Percentiles rank a stretch among this genome's conserved stretches.
These are phyloP conservation scores for Dromiciops gliroides DNA, from an alignment of 2,113 vertebrate species.

Conservation along the genomic window DNA sequence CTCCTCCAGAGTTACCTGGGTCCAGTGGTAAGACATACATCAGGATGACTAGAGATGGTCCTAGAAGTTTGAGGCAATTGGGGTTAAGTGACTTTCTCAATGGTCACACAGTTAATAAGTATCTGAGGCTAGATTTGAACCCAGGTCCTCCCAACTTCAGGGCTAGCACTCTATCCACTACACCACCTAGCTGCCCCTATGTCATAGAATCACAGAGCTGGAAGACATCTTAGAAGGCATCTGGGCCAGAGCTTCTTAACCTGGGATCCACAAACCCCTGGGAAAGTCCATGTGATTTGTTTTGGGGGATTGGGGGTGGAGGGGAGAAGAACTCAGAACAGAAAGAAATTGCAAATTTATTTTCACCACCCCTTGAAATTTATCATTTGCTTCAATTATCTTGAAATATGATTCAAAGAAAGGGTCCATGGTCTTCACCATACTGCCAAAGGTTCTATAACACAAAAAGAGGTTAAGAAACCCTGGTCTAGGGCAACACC, in stretches of 20 bases:
- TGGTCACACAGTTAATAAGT: too few relatives aligned
- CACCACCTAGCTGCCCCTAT: too few relatives aligned
- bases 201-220: background rate
- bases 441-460: background rate
- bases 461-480: background rate
- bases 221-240: background rate
- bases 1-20: too few relatives aligned
- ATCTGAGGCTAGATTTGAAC: too few relatives aligned
- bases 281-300: background rate
- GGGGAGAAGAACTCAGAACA: background rate
- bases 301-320: background rate
- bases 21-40: too few relatives aligned
- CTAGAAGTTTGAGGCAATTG: too few relatives aligned
- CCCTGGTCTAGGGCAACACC: background rate
- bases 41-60: too few relatives aligned
- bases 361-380: background rate
- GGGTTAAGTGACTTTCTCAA: too few relatives aligned
- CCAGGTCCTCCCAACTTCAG: too few relatives aligned
- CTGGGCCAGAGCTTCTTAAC: background rate
- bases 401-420: background rate
- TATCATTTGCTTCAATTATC: background rate
- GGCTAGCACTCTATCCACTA: too few relatives aligned
- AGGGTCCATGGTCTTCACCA: background rate
- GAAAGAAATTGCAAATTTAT: background rate
- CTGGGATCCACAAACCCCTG: background rate